phyloP scores from a whole-genome alignment of 2,113 vertebrate species.

The Caretta caretta region DNA sequence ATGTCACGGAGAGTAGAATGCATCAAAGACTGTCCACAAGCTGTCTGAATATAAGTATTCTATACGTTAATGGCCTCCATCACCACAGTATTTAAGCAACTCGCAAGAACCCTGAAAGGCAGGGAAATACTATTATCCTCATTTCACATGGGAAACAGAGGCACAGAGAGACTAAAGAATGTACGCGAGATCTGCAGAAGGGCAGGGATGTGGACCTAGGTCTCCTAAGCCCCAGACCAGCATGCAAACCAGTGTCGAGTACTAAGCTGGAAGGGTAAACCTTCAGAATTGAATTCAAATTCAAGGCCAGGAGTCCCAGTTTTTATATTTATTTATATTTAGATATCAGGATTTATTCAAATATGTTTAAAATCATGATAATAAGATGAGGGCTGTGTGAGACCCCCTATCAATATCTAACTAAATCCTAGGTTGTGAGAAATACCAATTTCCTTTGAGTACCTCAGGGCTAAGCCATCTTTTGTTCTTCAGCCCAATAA shows the following conservation, averaged over 20 bases:
- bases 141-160: neutral
- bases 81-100: neutral
- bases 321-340: neutral
- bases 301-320: neutral
- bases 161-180: neutral
- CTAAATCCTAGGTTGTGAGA: neutral
- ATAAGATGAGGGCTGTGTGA: neutral
- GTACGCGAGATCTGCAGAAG: neutral
- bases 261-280: neutral
- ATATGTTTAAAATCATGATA: neutral
- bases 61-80: neutral
- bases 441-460: neutral
- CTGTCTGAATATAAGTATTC: neutral
- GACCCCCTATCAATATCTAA: neutral
- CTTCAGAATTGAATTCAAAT: neutral
- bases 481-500: neutral
- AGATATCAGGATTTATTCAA: neutral
- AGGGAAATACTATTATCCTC: neutral
- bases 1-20: neutral
- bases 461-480: neutral
- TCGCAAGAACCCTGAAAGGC: neutral
- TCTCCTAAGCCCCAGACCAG: neutral
- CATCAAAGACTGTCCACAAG: neutral
- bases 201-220: neutral
- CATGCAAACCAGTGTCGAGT: neutral